These are phyloP conservation scores for Heliornis fulica DNA, from an alignment of 2,113 vertebrate species.

Conservation along the genomic window DNA sequence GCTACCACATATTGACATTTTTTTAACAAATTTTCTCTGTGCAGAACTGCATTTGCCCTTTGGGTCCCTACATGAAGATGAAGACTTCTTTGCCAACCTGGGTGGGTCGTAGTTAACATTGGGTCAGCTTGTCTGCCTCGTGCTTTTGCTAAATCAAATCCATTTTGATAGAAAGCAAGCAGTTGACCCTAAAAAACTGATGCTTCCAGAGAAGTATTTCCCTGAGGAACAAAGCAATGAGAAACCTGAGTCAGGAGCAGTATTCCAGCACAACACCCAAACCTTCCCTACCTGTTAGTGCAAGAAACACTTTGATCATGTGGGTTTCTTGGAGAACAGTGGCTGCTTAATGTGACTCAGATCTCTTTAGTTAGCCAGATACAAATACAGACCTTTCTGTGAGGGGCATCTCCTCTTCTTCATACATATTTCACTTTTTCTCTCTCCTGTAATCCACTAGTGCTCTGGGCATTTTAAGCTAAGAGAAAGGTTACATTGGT, in stretches of 20 bases:
- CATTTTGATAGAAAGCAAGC: not conserved
- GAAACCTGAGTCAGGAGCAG: not conserved
- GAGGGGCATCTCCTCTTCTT: not conserved
- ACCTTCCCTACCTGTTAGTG: not conserved
- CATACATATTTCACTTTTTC: not conserved
- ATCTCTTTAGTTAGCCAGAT: not conserved
- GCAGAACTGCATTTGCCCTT: not conserved
- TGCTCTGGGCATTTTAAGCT: not conserved
- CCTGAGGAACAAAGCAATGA: not conserved
- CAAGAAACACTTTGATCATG: not conserved
- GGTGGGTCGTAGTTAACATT: not conserved
- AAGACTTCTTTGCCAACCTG: not conserved
- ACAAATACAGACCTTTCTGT: not conserved
- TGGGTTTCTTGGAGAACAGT: not conserved
- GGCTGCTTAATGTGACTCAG: not conserved
- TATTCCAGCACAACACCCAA: not conserved
- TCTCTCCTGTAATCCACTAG: not conserved
- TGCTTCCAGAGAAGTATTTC: accelerated
- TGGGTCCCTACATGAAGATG: not conserved
- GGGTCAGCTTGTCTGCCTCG: not conserved
- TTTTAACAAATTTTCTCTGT: not conserved
- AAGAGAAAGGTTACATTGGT: not conserved
- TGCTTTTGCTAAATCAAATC: not conserved
- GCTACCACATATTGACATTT: not conserved
- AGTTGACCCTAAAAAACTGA: not conserved